phyloP scores from a whole-genome alignment of 2,797 vertebrate genomes.

The Crenichthys baileyi region DNA sequence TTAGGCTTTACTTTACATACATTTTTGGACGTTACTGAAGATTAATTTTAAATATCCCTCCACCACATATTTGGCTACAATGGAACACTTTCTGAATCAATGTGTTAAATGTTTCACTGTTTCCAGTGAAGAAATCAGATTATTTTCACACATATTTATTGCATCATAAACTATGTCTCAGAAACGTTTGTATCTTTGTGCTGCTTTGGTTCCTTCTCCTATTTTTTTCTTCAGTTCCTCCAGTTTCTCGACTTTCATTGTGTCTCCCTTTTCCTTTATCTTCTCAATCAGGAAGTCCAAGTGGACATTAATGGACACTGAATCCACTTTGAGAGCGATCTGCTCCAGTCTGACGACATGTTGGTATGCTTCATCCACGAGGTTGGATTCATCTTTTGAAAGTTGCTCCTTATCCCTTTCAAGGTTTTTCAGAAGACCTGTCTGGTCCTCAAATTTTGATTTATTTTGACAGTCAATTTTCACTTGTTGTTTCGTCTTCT shows the following conservation, averaged over 20 bases:
- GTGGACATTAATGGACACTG: slow-evolving; percentile 10
- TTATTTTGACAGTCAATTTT: not conserved
- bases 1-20: not conserved
- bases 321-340: not conserved
- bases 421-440: not conserved
- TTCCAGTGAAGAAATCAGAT: not conserved
- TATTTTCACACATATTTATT: not conserved
- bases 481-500: not conserved
- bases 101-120: not conserved
- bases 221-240: not conserved
- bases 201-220: not conserved
- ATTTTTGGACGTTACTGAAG: not conserved
- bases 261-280: not conserved
- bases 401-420: not conserved
- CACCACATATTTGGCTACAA: not conserved
- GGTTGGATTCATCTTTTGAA: not conserved
- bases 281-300: slow-evolving; percentile 14
- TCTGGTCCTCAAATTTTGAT: not conserved
- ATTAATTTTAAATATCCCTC: not conserved
- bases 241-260: slow-evolving; percentile 16
- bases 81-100: not conserved
- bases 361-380: not conserved
- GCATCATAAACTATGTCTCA: not conserved
- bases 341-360: slow-evolving; percentile 8
- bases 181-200: not conserved